Conservation (phyloP, 2,113 vertebrate species). For the Thomomys bottae region DNA sequence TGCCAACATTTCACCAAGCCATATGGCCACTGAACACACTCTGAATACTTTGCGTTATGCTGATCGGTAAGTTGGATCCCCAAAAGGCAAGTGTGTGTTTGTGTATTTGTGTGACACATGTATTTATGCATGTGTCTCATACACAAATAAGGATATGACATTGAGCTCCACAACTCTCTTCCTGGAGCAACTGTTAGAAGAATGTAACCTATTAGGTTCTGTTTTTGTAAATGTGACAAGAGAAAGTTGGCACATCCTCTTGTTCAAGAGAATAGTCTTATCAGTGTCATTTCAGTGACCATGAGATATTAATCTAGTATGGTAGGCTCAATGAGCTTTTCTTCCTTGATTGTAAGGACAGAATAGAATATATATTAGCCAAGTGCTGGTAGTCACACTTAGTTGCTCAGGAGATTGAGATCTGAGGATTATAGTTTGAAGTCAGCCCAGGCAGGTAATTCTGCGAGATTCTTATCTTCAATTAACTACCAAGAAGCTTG, state of each 20-base stretch:
- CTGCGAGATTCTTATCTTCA: no score
- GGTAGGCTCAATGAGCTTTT: neutral
- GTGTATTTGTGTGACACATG: neutral
- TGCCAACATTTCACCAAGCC: slow-evolving; percentile 93
- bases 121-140: neutral
- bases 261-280: neutral
- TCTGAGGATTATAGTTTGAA: no score
- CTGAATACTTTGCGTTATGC: slow-evolving; percentile 95
- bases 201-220: slow-evolving; percentile 12
- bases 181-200: neutral
- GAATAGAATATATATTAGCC: neutral
- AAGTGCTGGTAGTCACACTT: no score
- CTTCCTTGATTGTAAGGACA: neutral
- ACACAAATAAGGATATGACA: neutral
- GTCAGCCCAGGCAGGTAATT: no score
- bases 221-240: neutral
- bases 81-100: neutral
- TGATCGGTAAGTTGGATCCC: slow-evolving; percentile 88
- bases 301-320: slow-evolving; percentile 8
- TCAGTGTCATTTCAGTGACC: neutral
- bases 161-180: neutral
- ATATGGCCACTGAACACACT: slow-evolving; percentile 92
- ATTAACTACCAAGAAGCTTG: no score
- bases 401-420: no score
- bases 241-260: neutral